These are phyloP conservation scores for Aix galericulata DNA, from an alignment of 2,113 vertebrate genomes.

Conservation along the genomic window DNA sequence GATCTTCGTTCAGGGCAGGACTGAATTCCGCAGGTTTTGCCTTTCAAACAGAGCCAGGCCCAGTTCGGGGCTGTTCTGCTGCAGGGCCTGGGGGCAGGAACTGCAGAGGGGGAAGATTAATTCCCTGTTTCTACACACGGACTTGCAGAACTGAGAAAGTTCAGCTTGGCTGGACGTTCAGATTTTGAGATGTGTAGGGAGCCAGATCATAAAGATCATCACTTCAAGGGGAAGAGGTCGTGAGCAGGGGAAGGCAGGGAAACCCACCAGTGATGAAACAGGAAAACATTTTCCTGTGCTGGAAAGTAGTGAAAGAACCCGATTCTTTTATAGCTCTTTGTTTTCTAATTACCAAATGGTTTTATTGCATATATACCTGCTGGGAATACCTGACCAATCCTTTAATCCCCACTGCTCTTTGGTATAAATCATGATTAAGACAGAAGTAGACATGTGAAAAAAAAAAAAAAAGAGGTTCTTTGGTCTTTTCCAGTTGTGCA, in stretches of 20 bases:
- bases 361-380: neutral
- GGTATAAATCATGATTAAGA: neutral
- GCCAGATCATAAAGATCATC: neutral
- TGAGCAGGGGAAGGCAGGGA: neutral
- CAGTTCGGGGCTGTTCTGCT: neutral
- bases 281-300: neutral
- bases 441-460: neutral
- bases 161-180: neutral
- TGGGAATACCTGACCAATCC: neutral
- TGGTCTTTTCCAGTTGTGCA: neutral
- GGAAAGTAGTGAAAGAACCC: neutral
- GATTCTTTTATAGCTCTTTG: neutral
- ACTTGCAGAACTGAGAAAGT: neutral
- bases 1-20: neutral
- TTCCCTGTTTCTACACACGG: neutral
- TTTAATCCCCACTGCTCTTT: neutral
- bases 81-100: neutral
- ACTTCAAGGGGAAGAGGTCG: neutral
- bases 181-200: neutral
- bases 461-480: neutral
- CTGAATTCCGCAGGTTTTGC: neutral
- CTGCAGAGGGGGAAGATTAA: neutral
- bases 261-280: neutral
- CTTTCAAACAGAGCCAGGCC: neutral
- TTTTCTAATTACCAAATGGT: neutral